Conservation (phyloP, 2,113 vertebrate genomes). For the Capreolus pygargus region DNA sequence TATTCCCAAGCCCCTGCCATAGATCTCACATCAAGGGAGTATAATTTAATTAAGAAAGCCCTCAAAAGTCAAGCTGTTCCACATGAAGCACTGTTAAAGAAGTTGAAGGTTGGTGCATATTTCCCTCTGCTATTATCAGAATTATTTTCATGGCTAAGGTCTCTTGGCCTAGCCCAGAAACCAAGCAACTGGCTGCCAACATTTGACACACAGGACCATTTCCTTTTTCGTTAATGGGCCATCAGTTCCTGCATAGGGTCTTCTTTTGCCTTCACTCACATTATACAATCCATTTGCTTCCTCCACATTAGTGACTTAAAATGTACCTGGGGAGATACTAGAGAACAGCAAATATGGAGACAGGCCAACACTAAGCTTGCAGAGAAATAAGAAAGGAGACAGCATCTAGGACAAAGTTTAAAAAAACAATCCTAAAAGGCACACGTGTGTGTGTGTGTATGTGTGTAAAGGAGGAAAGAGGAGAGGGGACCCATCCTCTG, state of each 20-base stretch:
- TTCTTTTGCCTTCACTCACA: conserved; percentile 58
- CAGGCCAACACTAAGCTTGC: conserved; percentile 43
- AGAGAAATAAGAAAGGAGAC: conserved; percentile 25
- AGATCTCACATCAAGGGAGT: background rate
- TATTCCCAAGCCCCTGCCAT: conserved; percentile 13
- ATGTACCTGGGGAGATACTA: conserved; percentile 65
- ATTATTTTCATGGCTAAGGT: conserved; percentile 49
- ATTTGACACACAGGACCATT: conserved; percentile 60
- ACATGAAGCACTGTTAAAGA: conserved; percentile 40
- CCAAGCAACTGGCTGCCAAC: conserved; percentile 56
- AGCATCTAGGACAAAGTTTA: conserved; percentile 1
- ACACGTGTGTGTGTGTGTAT: background rate
- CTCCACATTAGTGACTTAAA: conserved; percentile 68
- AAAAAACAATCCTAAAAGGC: conserved; percentile 7
- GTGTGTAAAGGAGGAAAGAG: background rate
- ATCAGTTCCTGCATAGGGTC: conserved; percentile 58
- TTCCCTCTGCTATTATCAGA: conserved; percentile 49
- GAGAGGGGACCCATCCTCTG: conserved; percentile 45
- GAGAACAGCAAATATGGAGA: conserved; percentile 58
- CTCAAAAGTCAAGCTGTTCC: background rate
- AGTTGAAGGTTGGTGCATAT: background rate
- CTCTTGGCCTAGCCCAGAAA: conserved; percentile 46
- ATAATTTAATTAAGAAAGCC: conserved; percentile 43
- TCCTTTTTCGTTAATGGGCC: conserved; percentile 61
- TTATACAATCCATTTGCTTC: conserved; percentile 71